Evolutionary conservation across 2,113 vertebrate species (phyloP), one percentile per base, ranked within the genome.

Genomic region (Daphoenositta chrysoptera): DNA sequence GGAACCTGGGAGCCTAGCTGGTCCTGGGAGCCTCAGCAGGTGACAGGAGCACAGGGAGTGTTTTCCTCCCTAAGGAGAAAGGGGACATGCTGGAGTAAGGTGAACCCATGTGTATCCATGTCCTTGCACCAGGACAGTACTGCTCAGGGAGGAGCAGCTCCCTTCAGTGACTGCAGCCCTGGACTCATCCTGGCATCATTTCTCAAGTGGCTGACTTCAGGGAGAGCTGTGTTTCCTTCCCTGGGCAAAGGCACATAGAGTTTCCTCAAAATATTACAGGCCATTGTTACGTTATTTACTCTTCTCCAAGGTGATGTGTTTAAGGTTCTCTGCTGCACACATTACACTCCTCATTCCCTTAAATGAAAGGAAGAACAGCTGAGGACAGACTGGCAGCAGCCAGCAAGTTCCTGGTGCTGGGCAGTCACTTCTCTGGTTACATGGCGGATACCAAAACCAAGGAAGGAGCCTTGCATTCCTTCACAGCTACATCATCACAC

Each of bases 381-480:
- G 95, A 93, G 93, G 39, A 28, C 42, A 44, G 63, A 13, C 13
- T 16, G 45, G 61, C 87, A 92, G 77, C 39, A 78, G 87, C 61
- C 81, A 83, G 78, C 4, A 0, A 39, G 66, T 12, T 40, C 17
- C 82, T 57, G 51, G 45, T 63, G 78, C 85, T n/a, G 44, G 45
- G 75, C 39, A 73, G 35, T 61, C 31, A 1, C 84, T 77, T 93
- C 96, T 97, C 96, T 37, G 8, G 83, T 97, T 97, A 92, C 96
- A 70, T 21, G 79, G 73, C 7, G 5, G 88, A 48, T 81, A 75
- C 83, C 78, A 63, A 57, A 33, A 3, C 66, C 10, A 6, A 79
- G 76, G 80, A 90, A 88, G 93, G 83, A 90, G 85, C 83, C 79
- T 77, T 30, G 71, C 88, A 9, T 96, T 94, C 90, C 65, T 95